A percentile compares a stretch with the other conserved stretches of the same genome.
phyloP scores from a whole-genome alignment of 2,113 vertebrate species.

The Boleophthalmus pectinirostris region DNA sequence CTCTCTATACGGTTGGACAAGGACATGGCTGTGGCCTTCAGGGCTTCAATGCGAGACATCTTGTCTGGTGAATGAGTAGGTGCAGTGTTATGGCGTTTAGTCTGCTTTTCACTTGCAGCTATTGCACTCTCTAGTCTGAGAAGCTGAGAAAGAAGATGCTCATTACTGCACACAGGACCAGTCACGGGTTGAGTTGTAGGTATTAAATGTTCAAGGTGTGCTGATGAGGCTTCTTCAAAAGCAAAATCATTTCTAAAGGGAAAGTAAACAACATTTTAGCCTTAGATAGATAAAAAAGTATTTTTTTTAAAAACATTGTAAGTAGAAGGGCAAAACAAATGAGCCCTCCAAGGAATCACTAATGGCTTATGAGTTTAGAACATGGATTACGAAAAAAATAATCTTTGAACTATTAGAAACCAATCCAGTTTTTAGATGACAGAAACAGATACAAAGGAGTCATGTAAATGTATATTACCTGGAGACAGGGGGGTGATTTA shows the following conservation, averaged over 20 bases:
- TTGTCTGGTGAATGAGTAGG: slow-evolving; percentile 74
- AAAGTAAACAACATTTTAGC: neutral
- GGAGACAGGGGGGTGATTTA: slow-evolving; percentile 82
- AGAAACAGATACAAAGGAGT: neutral
- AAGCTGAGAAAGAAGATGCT: slow-evolving; percentile 81
- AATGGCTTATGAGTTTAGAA: neutral
- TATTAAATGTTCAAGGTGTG: slow-evolving; percentile 75
- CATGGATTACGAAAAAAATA: neutral
- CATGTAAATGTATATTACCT: slow-evolving; percentile 74
- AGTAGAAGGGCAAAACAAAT: neutral
- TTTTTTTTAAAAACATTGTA: neutral
- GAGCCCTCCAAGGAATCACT: neutral
- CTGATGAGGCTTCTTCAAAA: slow-evolving; percentile 71
- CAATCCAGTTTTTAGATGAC: no score
- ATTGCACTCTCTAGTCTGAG: slow-evolving; percentile 75
- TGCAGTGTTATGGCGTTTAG: slow-evolving; percentile 47
- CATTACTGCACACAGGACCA: slow-evolving; percentile 43
- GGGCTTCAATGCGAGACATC: slow-evolving; percentile 85
- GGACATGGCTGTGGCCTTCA: slow-evolving; percentile 93
- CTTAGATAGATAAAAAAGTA: neutral
- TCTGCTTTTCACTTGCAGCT: slow-evolving; percentile 54
- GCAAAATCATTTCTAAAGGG: slow-evolving; percentile 79
- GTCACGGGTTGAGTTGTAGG: slow-evolving; percentile 56
- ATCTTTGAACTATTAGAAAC: no score
- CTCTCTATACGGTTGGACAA: slow-evolving; percentile 91